These are phyloP conservation scores for Octopus bimaculoides DNA, from an alignment of 1,140 invertebrate species.

Conservation along the genomic window DNA sequence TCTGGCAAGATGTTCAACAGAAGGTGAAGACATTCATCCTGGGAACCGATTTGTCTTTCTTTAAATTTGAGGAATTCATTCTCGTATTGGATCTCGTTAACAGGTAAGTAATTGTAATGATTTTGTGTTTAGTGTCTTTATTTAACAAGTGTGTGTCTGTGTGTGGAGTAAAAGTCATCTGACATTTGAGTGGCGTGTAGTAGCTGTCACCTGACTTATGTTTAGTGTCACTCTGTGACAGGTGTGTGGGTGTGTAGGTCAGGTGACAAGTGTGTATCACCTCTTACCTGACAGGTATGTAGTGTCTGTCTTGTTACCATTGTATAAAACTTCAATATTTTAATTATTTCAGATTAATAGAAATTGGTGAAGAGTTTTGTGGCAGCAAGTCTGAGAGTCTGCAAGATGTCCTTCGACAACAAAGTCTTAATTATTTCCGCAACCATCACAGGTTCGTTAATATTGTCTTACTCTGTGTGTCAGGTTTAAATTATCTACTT, in stretches of 20 bases:
- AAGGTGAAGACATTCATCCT: conserved; percentile 77
- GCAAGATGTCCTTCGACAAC: conserved; percentile 80
- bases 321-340: background rate
- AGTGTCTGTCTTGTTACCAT: no score
- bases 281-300: no score
- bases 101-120: conserved; percentile 59
- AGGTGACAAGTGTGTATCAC: no score
- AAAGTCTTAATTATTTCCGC: conserved; percentile 84
- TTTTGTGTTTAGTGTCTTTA: no score
- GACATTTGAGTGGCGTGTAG: no score
- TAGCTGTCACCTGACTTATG: no score
- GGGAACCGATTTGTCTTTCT: conserved; percentile 74
- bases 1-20: conserved; percentile 93
- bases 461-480: no score
- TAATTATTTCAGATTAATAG: conserved; percentile 67
- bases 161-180: no score
- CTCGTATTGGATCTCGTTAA: conserved; percentile 84
- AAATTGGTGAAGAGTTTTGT: conserved; percentile 88
- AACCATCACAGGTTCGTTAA: conserved; percentile 71
- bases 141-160: no score
- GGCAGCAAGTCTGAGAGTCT: conserved; percentile 81
- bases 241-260: no score
- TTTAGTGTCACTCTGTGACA: no score
- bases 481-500: no score
- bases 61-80: conserved; percentile 94